Conservation (phyloP, 2,113 vertebrate species). For the Puntigrus tetrazona region DNA sequence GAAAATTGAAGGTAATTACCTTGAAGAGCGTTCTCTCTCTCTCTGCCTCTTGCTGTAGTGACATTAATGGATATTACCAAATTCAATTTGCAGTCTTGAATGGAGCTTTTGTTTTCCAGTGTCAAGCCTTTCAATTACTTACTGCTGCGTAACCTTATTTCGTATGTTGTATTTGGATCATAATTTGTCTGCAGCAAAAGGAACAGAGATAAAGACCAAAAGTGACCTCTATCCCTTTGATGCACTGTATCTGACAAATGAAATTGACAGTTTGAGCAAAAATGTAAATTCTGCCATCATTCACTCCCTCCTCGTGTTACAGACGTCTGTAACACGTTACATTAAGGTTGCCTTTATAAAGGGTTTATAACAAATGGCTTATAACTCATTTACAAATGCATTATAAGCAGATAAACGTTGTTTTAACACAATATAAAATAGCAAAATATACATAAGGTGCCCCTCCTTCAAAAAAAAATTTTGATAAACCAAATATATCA, state of each 20-base stretch:
- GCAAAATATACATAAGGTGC: no score
- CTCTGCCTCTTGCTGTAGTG: neutral
- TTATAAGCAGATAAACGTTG: neutral
- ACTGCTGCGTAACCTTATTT: conserved; percentile 28
- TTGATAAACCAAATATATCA: no score
- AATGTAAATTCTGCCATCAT: neutral
- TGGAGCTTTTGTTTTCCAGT: conserved; percentile 43
- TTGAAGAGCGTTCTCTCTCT: conserved; percentile 38
- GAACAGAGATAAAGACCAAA: neutral
- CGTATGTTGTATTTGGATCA: conserved; percentile 10
- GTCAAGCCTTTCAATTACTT: conserved; percentile 46
- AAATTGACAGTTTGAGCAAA: neutral
- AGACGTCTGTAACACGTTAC: neutral
- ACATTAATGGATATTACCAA: conserved; percentile 50
- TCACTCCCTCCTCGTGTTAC: neutral
- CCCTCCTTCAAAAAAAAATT: no score
- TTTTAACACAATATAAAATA: neutral
- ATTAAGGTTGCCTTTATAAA: neutral
- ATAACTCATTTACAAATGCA: neutral
- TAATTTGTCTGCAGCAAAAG: neutral
- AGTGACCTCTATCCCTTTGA: neutral
- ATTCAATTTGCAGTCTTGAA: conserved; percentile 49
- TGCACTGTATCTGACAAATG: neutral
- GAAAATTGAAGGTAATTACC: conserved; percentile 50
- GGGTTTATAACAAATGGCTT: neutral